A percentile compares a stretch with the other conserved stretches of the same genome.
Evolutionary conservation across 2,888 invertebrate genomes (phyloP).

Genomic region (Euplagia quadripunctaria): DNA sequence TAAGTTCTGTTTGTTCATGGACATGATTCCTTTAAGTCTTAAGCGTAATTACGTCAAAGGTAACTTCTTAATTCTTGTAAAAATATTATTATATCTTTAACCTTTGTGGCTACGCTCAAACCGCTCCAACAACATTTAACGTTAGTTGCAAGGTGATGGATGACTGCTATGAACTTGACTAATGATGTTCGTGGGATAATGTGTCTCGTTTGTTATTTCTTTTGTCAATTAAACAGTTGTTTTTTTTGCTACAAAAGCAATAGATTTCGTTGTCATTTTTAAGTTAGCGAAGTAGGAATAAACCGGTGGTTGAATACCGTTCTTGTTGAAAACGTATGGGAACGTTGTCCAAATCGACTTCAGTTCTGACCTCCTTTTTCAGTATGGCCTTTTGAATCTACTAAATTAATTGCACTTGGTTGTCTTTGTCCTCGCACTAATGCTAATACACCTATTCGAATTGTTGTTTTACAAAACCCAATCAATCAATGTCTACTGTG

Average conservation of each 20-base stretch:
- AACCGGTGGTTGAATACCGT: not conserved
- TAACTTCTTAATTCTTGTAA: not conserved
- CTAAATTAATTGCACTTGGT: not conserved
- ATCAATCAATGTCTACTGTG: conserved; percentile 6
- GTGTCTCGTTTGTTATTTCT: conserved; percentile 21
- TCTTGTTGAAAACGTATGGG: not conserved
- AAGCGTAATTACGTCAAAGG: not conserved
- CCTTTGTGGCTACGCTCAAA: conserved; percentile 12
- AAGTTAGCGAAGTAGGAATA: not conserved
- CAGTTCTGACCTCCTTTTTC: not conserved
- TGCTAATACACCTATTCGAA: not conserved
- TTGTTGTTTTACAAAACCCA: conserved; percentile 8
- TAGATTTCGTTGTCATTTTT: not conserved
- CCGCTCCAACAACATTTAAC: conserved; percentile 4
- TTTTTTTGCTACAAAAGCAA: conserved; percentile 24
- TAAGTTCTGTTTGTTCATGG: conserved; percentile 4
- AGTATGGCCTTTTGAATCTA: conserved; percentile 6
- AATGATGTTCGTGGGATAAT: conserved; percentile 19
- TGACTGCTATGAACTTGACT: conserved; percentile 12
- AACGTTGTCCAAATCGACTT: not conserved
- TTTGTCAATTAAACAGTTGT: conserved; percentile 23
- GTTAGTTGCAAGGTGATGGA: conserved; percentile 11
- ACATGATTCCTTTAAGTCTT: conserved; percentile 1
- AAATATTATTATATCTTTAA: conserved; percentile 9
- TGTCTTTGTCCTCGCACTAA: not conserved